These are phyloP conservation scores for Mellivora capensis DNA, from an alignment of 2,113 vertebrate genomes.

Conservation along the genomic window DNA sequence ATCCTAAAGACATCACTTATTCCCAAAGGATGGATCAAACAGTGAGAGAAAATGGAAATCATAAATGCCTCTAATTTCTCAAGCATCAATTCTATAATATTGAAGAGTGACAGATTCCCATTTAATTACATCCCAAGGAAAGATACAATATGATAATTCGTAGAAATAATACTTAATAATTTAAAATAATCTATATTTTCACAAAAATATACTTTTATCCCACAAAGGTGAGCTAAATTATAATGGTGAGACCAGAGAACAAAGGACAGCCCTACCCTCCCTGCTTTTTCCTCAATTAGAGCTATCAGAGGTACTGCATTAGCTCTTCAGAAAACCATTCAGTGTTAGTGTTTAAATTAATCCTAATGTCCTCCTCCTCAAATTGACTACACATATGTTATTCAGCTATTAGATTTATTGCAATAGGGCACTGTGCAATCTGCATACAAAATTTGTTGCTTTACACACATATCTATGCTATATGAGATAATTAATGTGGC, in stretches of 20 bases:
- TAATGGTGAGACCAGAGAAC: background rate
- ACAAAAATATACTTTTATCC: background rate
- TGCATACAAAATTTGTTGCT: background rate
- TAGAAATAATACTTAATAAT: background rate
- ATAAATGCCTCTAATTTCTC: background rate
- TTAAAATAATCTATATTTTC: slow-evolving; percentile 15
- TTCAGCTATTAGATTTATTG: background rate
- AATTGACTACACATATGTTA: background rate
- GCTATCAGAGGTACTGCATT: background rate
- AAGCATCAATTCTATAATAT: background rate
- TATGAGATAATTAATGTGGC: background rate
- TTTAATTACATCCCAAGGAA: background rate
- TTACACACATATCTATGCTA: background rate
- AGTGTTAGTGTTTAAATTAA: background rate
- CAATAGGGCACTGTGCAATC: background rate
- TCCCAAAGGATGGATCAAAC: background rate
- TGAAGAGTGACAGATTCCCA: background rate
- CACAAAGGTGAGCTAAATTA: background rate
- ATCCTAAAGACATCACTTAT: background rate
- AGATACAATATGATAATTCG: background rate
- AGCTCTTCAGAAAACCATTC: background rate
- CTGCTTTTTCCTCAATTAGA: background rate
- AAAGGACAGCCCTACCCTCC: background rate
- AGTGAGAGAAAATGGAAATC: slow-evolving; percentile 21
- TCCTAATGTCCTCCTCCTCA: background rate